Base-by-base conservation (phyloP, 2,888 invertebrate genomes). In the Sminthurinus aureus region DNA sequence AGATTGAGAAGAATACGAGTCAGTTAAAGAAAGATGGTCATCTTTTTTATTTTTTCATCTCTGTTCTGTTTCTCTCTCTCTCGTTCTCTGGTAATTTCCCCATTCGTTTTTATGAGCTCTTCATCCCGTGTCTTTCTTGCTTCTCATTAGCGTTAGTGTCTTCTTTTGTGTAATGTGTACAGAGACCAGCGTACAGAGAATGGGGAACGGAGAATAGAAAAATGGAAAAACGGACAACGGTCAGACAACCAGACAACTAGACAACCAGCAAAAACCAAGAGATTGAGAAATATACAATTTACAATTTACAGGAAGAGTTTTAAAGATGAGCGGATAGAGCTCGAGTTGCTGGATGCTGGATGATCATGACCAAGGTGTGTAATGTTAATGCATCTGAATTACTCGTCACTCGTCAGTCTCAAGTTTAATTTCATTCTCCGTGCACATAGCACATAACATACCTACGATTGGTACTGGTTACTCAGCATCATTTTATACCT, bases 381-480 rank as follows among this genome's bases (percentile, higher is more conserved):
- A 75, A 51, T 75, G 75, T 6, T 75, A 75, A 75, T 75, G 75
- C 75, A 75, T 75, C 75, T 75, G 75, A 75, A 75, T 75, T 75
- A 75, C 75, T 51, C 75, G 75, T 73, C 73, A 73, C 22, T 73
- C 26, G 22, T 24, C n/a, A 69, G 11, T 20, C 67, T 69, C 11
- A n/a, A 67, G n/a, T 69, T 20, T 69, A 6, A 15, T 20, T 69
- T 3, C 20, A 11, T 67, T 6, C 67, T 18, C n/a, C 67, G 67
- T 67, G n/a, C 67, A 13, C n/a, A 15, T 58, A 58, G 58, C 15
- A 58, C 15, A 15, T 9, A 58, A 9, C 58, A 58, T 12, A 15
- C 15, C 15, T 58, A 58, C 9, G 58, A 12, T 58, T 58, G 15
- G 58, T 58, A 38, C 38, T 38, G 38, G 38, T 38, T 38, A 38